Percentiles rank a stretch among this genome's conserved stretches.
Evolutionary conservation across 2,797 vertebrate genomes (phyloP).

Genomic region (Brotula barbata): DNA sequence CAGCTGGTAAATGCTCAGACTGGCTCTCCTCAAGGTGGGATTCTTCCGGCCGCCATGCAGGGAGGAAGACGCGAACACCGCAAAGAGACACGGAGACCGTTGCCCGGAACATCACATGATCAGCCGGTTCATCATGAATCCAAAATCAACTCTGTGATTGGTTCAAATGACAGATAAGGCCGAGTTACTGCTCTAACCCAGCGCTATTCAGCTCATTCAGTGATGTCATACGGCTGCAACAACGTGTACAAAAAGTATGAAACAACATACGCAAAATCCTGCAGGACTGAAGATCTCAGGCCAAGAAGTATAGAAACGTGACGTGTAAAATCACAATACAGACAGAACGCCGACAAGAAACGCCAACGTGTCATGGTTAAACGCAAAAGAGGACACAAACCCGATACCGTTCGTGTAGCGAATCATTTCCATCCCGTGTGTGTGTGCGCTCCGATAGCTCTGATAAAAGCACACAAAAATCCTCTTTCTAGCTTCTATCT

Average conservation of each 20-base stretch:
- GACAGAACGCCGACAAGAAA: background rate
- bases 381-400: background rate
- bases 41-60: slow-evolving; percentile 16
- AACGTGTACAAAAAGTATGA: too few relatives aligned
- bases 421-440: background rate
- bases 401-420: background rate
- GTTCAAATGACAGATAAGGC: background rate
- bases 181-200: background rate
- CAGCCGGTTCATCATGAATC: background rate
- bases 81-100: background rate
- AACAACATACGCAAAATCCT: too few relatives aligned
- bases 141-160: background rate
- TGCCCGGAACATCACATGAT: background rate
- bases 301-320: too few relatives aligned
- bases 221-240: too few relatives aligned
- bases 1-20: slow-evolving; percentile 11
- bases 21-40: slow-evolving; percentile 10
- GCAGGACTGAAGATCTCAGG: too few relatives aligned
- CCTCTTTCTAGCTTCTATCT: slow-evolving; percentile 15
- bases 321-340: background rate
- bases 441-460: background rate
- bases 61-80: background rate
- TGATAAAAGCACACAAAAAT: slow-evolving; percentile 13
- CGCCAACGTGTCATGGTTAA: background rate
- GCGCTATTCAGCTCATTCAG: too few relatives aligned